Evolutionary conservation across 2,113 vertebrate genomes (phyloP), one percentile per base, ranked within the genome.

Genomic region (Trematomus loennbergii): DNA sequence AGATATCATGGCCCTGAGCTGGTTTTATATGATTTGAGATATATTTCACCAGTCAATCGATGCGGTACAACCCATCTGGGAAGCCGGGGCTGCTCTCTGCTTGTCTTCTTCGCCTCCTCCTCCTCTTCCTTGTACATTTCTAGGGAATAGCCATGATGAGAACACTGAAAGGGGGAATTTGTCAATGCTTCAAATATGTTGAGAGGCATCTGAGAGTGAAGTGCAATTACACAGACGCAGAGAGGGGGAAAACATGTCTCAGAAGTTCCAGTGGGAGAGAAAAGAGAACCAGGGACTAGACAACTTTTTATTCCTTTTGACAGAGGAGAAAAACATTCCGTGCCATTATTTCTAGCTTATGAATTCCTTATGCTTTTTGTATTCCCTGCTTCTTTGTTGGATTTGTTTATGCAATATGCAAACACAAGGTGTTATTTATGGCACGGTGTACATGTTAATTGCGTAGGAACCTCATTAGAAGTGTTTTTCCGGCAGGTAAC

Each of bases 41-140:
- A 89, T 89, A 94, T 94, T 94, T 93, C 91, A 91, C 81, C 82
- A 92, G 89, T 88, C 88, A 90, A 94, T 94, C 83, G 87, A 94
- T 94, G 93, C 85, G 72, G 85, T 88, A 91, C 91, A 90, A 73
- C 82, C 88, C 91, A 85, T 88, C 49, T 89, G 93, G 91, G 93
- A 90, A 81, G 48, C 58, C 3, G 36, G 65, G 84, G 22, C 71
- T 49, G 78, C 68, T 68, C 83, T 87, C 81, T 89, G 88, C 91
- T 92, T 90, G 85, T 84, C 86, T 85, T 89, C 57, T 55, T 13
- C 16, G 64, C 72, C 79, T 64, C 84, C 74, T 88, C 75, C 89
- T 82, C 76, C 82, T 87, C 79, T 88, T 92, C 81, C 74, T 77
- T 89, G 90, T 88, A 86, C 75, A 67, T 88, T 87, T 90, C 88